phyloP scores from a whole-genome alignment of 2,113 vertebrate species.

The Archocentrus centrarchus region DNA sequence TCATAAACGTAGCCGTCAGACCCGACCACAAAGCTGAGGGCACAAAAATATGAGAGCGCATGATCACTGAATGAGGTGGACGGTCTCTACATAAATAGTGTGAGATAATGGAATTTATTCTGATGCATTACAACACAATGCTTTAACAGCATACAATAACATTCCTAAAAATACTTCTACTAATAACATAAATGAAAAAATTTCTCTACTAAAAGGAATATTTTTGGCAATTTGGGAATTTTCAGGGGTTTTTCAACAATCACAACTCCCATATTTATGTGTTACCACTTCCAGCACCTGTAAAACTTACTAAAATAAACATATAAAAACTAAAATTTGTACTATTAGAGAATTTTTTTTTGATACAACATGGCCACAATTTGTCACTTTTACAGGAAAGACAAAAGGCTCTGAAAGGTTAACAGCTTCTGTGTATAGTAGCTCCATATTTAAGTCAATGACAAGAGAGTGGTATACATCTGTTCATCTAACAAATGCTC shows the following conservation, averaged over 20 bases:
- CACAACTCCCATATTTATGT: neutral
- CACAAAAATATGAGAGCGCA: neutral
- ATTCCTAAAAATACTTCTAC: neutral
- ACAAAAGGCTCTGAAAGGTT: neutral
- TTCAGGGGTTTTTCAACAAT: neutral
- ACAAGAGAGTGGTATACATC: neutral
- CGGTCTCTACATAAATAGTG: neutral
- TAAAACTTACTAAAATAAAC: neutral
- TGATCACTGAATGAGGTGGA: neutral
- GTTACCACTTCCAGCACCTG: neutral
- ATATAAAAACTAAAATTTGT: neutral
- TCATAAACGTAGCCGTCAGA: constrained; percentile 92
- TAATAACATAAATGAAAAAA: neutral
- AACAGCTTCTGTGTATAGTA: neutral
- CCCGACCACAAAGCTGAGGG: constrained; percentile 88
- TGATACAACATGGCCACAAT: neutral
- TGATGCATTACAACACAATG: neutral
- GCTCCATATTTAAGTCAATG: neutral
- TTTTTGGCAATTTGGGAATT: neutral
- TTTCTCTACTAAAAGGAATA: neutral
- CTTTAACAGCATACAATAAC: neutral
- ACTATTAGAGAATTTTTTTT: neutral
- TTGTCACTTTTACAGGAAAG: neutral
- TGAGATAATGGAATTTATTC: neutral
- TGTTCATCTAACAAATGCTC: neutral